Percentiles rank a stretch among this genome's conserved stretches.
phyloP scores from a whole-genome alignment of 2,888 invertebrate genomes.

The Chloroclystis v-ata region DNA sequence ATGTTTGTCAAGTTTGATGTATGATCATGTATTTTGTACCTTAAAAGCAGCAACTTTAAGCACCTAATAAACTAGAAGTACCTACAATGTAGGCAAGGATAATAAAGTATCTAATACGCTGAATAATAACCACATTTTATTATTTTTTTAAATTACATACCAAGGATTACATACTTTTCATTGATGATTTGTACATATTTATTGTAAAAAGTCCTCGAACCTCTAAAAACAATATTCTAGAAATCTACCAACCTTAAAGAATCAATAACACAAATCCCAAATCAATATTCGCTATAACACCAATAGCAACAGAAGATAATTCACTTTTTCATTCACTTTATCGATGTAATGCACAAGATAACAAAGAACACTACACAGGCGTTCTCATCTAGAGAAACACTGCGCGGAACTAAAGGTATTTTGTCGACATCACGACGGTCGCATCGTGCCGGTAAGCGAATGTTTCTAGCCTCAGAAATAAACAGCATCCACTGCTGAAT shows the following conservation, averaged over 20 bases:
- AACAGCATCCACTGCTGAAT: slow-evolving; percentile 44
- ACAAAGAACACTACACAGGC: slow-evolving; percentile 28
- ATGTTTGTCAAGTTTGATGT: too few relatives aligned
- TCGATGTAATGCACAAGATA: slow-evolving; percentile 17
- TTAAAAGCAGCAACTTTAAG: too few relatives aligned
- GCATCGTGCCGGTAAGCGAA: slow-evolving; percentile 21
- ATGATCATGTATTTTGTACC: too few relatives aligned
- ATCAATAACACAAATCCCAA: slow-evolving; percentile 7
- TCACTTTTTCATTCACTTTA: slow-evolving; percentile 22
- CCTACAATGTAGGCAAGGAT: neutral
- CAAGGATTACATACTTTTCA: too few relatives aligned
- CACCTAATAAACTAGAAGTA: too few relatives aligned
- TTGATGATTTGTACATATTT: too few relatives aligned
- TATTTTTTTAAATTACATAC: too few relatives aligned
- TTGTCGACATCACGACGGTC: slow-evolving; percentile 46
- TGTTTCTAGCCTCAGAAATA: slow-evolving; percentile 32
- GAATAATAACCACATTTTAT: too few relatives aligned
- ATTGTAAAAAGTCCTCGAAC: too few relatives aligned
- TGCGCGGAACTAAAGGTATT: slow-evolving; percentile 65
- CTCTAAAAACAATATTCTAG: too few relatives aligned
- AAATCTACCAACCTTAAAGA: too few relatives aligned
- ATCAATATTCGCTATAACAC: slow-evolving; percentile 5
- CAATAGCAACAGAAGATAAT: slow-evolving; percentile 9
- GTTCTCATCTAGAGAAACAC: slow-evolving; percentile 55
- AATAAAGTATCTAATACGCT: too few relatives aligned